These are phyloP conservation scores for Spatula clypeata DNA, from an alignment of 2,797 vertebrate genomes.

Conservation along the genomic window DNA sequence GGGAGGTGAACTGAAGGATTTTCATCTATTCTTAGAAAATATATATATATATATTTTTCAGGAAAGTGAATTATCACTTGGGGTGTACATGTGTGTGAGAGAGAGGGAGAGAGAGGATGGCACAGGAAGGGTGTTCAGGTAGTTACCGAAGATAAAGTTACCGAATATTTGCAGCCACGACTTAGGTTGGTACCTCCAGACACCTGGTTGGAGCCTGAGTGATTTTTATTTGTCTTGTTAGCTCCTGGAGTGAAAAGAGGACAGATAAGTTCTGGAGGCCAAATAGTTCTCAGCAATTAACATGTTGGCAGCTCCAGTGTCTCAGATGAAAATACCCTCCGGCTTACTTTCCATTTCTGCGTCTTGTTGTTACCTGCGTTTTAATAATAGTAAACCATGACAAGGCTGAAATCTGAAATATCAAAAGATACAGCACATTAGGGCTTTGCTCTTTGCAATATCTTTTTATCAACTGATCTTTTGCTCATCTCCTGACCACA, in stretches of 20 bases:
- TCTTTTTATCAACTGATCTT: background rate
- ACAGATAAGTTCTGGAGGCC: background rate
- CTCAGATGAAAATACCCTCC: background rate
- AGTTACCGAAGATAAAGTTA: background rate
- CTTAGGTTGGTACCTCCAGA: background rate
- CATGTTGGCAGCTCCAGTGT: background rate
- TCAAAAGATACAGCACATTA: background rate
- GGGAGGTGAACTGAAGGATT: background rate
- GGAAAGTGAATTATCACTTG: background rate
- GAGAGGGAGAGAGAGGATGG: background rate
- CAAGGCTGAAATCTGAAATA: background rate
- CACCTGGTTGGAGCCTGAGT: background rate
- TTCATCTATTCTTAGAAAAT: background rate
- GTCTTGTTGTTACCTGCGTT: background rate
- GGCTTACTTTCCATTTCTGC: background rate
- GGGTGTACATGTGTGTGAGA: background rate
- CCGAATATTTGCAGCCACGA: background rate
- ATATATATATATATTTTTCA: background rate
- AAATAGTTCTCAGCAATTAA: conserved; percentile 29
- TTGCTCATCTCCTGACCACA: background rate
- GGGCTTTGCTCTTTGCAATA: background rate
- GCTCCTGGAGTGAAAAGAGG: background rate
- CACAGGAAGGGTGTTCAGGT: background rate
- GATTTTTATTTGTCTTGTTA: background rate
- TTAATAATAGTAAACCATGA: conserved; percentile 2